phyloP scores from a whole-genome alignment of 2,888 invertebrate species.

The Prenolepis imparis region DNA sequence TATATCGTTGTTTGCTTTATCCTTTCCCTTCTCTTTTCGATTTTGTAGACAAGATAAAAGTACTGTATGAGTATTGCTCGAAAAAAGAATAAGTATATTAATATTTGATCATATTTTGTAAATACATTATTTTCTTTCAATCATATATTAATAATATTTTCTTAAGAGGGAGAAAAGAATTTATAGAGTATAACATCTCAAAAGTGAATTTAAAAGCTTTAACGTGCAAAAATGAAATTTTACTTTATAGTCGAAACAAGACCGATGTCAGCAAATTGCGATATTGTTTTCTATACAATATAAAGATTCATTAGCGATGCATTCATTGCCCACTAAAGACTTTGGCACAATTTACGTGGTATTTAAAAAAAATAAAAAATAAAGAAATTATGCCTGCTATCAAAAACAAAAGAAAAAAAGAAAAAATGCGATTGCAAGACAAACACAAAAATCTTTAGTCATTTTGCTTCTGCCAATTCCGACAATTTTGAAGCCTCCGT shows the following conservation, averaged over 20 bases:
- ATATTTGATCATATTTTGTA: neutral
- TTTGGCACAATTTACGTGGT: neutral
- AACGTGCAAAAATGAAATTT: neutral
- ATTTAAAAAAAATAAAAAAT: neutral
- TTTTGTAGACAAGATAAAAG: slow-evolving; percentile 3
- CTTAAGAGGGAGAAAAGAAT: neutral
- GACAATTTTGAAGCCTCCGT: slow-evolving; percentile 31
- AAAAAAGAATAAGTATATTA: neutral
- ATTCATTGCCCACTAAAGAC: neutral
- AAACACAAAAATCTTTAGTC: neutral
- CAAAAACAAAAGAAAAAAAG: neutral
- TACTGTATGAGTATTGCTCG: neutral
- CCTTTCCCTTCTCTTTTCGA: neutral
- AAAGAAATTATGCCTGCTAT: neutral
- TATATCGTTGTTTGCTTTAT: neutral
- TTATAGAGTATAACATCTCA: neutral
- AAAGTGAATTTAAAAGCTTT: neutral
- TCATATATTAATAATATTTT: neutral
- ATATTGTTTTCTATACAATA: neutral
- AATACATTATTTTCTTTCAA: slow-evolving; percentile 2
- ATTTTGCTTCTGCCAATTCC: slow-evolving; percentile 4
- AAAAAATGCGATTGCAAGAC: neutral
- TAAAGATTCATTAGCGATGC: neutral
- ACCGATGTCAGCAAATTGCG: neutral
- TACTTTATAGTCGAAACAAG: neutral